These are phyloP conservation scores for Ochlodes sylvanus DNA, from an alignment of 2,888 invertebrate genomes.

Conservation along the genomic window DNA sequence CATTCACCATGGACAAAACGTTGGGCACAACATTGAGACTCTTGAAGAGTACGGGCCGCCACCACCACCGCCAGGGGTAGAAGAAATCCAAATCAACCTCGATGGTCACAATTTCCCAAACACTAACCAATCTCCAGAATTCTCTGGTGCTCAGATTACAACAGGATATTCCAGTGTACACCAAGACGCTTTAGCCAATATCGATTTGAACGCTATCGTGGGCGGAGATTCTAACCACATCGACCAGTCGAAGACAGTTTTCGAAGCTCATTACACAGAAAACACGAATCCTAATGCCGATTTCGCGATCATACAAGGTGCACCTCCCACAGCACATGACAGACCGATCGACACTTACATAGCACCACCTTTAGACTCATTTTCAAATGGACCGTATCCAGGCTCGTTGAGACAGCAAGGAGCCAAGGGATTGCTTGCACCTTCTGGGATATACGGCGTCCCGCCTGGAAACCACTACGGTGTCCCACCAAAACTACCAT, in stretches of 20 bases:
- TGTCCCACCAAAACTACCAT: conserved; percentile 62
- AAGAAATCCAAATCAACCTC: conserved; percentile 61
- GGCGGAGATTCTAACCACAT: conserved; percentile 79
- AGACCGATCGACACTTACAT: conserved; percentile 69
- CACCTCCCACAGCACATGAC: conserved; percentile 46
- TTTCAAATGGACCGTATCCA: conserved; percentile 69
- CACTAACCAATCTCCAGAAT: conserved; percentile 53
- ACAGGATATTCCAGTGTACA: conserved; percentile 76
- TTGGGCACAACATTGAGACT: conserved; percentile 49
- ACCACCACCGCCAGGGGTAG: conserved; percentile 57
- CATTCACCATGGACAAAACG: conserved; percentile 11
- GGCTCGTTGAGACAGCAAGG: conserved; percentile 70
- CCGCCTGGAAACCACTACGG: conserved; percentile 83
- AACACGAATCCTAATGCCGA: conserved; percentile 57
- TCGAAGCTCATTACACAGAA: conserved; percentile 81
- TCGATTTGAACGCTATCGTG: conserved; percentile 73
- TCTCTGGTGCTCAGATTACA: conserved; percentile 63
- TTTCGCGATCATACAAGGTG: conserved; percentile 54
- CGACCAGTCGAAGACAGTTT: conserved; percentile 79
- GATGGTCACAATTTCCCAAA: conserved; percentile 58
- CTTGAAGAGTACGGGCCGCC: conserved; percentile 69
- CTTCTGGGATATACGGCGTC: conserved; percentile 86
- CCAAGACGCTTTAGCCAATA: conserved; percentile 73
- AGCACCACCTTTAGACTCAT: conserved; percentile 75
- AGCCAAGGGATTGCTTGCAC: conserved; percentile 84